Percentiles rank a stretch among this genome's conserved stretches.
Conservation (phyloP, 2,888 invertebrate species). For the Eledona agricola region DNA sequence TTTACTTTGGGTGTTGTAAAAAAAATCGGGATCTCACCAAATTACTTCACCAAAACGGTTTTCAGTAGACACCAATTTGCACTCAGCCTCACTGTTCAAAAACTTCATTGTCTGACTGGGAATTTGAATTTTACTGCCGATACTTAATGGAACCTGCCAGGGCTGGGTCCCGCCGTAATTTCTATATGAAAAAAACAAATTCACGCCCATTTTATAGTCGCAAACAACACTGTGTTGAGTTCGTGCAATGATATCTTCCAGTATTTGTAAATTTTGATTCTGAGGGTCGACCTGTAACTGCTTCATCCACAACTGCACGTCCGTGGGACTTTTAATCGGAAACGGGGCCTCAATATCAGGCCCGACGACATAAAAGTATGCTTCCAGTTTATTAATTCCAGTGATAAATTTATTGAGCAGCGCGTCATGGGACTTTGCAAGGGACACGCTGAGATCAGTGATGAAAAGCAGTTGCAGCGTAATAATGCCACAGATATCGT, state of each 20-base stretch:
- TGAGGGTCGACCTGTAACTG: not conserved
- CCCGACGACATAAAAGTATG: constrained; percentile 32
- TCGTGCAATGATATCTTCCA: constrained; percentile 16
- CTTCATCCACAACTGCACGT: constrained; percentile 26
- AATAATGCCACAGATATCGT: constrained; percentile 5
- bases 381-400: constrained; percentile 4
- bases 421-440: not conserved
- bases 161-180: constrained; percentile 21
- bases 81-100: constrained; percentile 3
- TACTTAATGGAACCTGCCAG: constrained; percentile 23
- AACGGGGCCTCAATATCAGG: constrained; percentile 21
- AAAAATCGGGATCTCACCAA: too few relatives aligned
- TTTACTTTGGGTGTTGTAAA: too few relatives aligned
- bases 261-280: constrained; percentile 7
- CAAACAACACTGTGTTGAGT: constrained; percentile 21
- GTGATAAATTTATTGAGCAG: constrained; percentile 14
- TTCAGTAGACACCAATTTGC: constrained; percentile 11
- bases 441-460: constrained; percentile 16
- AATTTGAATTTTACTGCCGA: constrained; percentile 23
- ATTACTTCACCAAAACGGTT: not conserved
- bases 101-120: constrained; percentile 22
- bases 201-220: constrained; percentile 22
- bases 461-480: constrained; percentile 29
- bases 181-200: constrained; percentile 19
- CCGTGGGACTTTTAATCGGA: constrained; percentile 12